Conservation (phyloP, 2,797 vertebrate genomes). For the Selene dorsalis region DNA sequence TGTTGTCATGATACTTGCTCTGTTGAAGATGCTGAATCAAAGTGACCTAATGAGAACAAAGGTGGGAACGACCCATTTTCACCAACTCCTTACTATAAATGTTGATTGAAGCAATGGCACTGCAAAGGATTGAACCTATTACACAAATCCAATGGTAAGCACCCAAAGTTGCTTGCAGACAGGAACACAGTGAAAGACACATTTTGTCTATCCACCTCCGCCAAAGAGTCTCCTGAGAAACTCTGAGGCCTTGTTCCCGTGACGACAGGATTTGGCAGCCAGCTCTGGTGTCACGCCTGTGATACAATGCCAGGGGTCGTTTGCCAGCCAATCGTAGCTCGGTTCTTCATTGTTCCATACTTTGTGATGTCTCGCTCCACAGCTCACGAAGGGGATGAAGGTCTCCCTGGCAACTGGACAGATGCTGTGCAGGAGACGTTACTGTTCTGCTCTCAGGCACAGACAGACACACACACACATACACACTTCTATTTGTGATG, state of each 20-base stretch:
- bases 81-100: slow-evolving; percentile 6
- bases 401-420: slow-evolving; percentile 73
- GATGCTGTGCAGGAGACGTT: slow-evolving; percentile 64
- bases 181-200: slow-evolving; percentile 28
- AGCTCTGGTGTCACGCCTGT: slow-evolving; percentile 26
- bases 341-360: slow-evolving; percentile 69
- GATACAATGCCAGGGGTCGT: slow-evolving; percentile 43
- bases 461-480: slow-evolving; percentile 15
- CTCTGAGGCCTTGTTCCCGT: slow-evolving; percentile 49
- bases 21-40: slow-evolving; percentile 17
- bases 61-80: not conserved
- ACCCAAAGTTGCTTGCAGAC: slow-evolving; percentile 25
- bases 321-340: slow-evolving; percentile 60
- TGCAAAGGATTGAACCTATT: slow-evolving; percentile 29
- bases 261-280: slow-evolving; percentile 58
- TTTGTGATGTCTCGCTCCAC: slow-evolving; percentile 64
- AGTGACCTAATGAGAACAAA: slow-evolving; percentile 26
- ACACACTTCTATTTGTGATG: slow-evolving; percentile 55
- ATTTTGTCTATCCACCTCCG: slow-evolving; percentile 30
- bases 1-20: slow-evolving; percentile 9
- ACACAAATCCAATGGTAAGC: slow-evolving; percentile 33
- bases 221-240: slow-evolving; percentile 41
- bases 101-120: slow-evolving; percentile 24
- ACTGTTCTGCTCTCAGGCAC: slow-evolving; percentile 22
- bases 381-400: slow-evolving; percentile 54